These are phyloP conservation scores for Sabatieria punctata DNA, from an alignment of 2,888 invertebrate genomes.

Conservation along the genomic window DNA sequence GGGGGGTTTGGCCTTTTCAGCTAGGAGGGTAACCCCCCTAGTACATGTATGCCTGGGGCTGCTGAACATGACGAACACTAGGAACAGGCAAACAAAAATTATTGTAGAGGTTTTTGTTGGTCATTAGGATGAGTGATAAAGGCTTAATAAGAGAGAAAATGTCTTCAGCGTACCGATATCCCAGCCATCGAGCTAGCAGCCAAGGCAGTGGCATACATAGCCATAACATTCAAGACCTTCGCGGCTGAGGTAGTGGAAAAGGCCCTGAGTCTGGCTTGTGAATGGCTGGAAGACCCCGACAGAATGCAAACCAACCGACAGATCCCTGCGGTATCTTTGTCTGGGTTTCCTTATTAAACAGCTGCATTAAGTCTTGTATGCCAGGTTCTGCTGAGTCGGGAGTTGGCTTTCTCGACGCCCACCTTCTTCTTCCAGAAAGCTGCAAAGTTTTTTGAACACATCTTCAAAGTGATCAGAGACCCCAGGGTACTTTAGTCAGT, in stretches of 20 bases:
- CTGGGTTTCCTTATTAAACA: too few species aligned
- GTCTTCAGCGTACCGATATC: too few species aligned
- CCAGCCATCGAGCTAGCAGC: constrained; percentile 95
- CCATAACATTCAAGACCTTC: constrained; percentile 61
- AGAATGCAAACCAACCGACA: too few species aligned
- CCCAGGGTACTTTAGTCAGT: constrained; percentile 18
- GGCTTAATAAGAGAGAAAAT: too few species aligned
- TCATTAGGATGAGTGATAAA: too few species aligned
- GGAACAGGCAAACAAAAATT: too few species aligned
- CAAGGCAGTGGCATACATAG: constrained; percentile 78
- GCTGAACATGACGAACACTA: too few species aligned
- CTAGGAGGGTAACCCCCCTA: too few species aligned
- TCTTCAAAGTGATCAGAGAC: constrained; percentile 23
- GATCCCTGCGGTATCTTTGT: too few species aligned
- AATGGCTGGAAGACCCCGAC: constrained; percentile 74
- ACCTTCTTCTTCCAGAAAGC: constrained; percentile 63
- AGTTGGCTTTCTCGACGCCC: constrained; percentile 82
- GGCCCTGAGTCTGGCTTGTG: constrained; percentile 84
- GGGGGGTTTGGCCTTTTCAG: too few species aligned
- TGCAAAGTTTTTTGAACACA: constrained; percentile 35
- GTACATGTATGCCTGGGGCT: too few species aligned
- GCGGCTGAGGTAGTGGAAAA: constrained; percentile 94
- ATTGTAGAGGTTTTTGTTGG: too few species aligned
- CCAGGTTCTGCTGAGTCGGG: constrained; percentile 61
- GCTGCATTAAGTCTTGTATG: constrained; percentile 7